Percentiles rank a stretch among this genome's conserved stretches.
Evolutionary conservation across 2,888 invertebrate species (phyloP).

Genomic region (Lymantria monacha): DNA sequence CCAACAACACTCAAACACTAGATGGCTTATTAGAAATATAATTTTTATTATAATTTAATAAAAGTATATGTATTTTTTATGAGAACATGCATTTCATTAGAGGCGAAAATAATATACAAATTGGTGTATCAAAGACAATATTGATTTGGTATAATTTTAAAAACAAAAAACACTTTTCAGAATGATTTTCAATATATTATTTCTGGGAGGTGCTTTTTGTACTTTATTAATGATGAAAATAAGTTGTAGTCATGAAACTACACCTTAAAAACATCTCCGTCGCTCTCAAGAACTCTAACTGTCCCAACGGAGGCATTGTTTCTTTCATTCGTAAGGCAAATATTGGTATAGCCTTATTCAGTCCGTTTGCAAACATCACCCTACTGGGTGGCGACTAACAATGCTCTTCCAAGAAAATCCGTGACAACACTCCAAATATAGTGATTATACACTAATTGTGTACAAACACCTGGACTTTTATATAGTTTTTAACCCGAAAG

Average conservation of each 20-base stretch:
- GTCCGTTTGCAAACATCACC: slow-evolving; percentile 74
- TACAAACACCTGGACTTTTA: slow-evolving; percentile 69
- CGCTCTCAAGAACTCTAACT: slow-evolving; percentile 67
- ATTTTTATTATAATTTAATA: too few species aligned
- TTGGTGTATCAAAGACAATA: too few species aligned
- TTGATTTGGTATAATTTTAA: too few species aligned
- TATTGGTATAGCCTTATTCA: slow-evolving; percentile 73
- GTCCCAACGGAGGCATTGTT: slow-evolving; percentile 75
- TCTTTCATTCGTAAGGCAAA: slow-evolving; percentile 78
- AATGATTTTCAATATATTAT: too few species aligned
- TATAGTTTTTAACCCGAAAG: slow-evolving; percentile 68
- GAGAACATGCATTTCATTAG: too few species aligned
- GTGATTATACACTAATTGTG: slow-evolving; percentile 79
- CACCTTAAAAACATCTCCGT: slow-evolving; percentile 53
- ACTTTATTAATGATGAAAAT: too few species aligned
- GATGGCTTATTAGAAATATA: too few species aligned
- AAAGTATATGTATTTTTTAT: too few species aligned
- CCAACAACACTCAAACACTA: too few species aligned
- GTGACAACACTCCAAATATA: slow-evolving; percentile 77
- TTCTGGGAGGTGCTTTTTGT: too few species aligned
- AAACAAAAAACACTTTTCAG: too few species aligned
- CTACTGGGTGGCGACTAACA: slow-evolving; percentile 77
- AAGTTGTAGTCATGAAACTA: slow-evolving; percentile 4
- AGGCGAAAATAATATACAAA: too few species aligned
- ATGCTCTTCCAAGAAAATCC: slow-evolving; percentile 68